Evolutionary conservation across 2,113 vertebrate genomes (phyloP), one percentile per base, ranked within the genome.

Genomic region (Tympanuchus pallidicinctus): DNA sequence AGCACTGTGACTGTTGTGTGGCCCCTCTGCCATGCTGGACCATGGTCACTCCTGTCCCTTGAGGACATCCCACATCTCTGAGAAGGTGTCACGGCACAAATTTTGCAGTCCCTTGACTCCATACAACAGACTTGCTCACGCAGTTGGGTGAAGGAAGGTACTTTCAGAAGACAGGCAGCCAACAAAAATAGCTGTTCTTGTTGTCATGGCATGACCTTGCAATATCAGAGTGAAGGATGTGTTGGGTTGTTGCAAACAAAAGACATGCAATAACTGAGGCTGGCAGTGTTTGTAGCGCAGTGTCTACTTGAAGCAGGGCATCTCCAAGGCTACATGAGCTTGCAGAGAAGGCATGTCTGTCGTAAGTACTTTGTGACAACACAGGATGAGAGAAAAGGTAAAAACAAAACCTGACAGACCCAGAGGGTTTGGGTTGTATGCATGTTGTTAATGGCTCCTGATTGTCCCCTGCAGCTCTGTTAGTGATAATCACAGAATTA

Each of bases 91-190:
- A 2, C 77, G 28, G 48, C 28, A 47, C 2, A 2, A 34, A n/a
- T 85, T 73, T 64, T 43, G 27, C 1, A 1, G 18, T 25, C 13
- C 21, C 5, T 10, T 24, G 11, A 34, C n/a, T 81, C 32, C 50
- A 32, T 8, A 6, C 0, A 3, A 21, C 8, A 70, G 52, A n/a
- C 7, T 72, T 75, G 22, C 42, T 59, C 20, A 36, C 0, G 0
- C 52, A 59, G 30, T 4, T 14, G 25, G 9, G 11, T 76, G 36
- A 88, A 84, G 47, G 25, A 88, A 84, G 47, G n/a, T 40, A 32
- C 40, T 3, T 18, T 34, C 52, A 50, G 78, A 61, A 84, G 47
- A 36, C 8, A 18, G 28, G 28, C 1, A 3, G 22, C 43, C 15
- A 14, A 54, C 28, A 11, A 32, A 50, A 40, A 8, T 45, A 56